These are phyloP conservation scores for Aphelenchoides bicaudatus DNA, from an alignment of 2,888 invertebrate genomes.

Conservation along the genomic window DNA sequence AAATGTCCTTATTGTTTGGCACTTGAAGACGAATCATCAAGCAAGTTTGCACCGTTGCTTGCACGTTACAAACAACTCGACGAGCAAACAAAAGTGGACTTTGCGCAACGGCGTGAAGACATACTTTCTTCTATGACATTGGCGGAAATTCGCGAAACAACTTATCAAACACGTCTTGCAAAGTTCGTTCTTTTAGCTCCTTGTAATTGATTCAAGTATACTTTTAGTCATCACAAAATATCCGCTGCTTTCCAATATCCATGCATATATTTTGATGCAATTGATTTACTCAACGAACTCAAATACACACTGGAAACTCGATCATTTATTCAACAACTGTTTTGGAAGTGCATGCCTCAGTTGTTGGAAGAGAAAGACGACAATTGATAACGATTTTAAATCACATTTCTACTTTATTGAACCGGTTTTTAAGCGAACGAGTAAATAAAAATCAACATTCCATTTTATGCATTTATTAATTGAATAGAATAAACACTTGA, in stretches of 20 bases:
- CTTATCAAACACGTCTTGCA: neutral
- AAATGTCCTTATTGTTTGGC: conserved; percentile 13
- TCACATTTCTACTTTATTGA: no score
- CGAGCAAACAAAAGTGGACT: neutral
- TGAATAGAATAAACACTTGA: no score
- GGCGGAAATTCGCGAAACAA: conserved; percentile 5
- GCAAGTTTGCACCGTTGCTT: neutral
- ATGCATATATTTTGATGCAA: conserved; percentile 45
- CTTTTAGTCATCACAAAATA: neutral
- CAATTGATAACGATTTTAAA: no score
- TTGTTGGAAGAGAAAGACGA: no score
- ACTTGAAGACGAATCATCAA: neutral
- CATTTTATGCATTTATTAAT: neutral
- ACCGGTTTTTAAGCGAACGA: no score
- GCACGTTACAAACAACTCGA: neutral
- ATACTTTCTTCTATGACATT: neutral
- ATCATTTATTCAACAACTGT: conserved; percentile 19
- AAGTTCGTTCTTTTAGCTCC: conserved; percentile 7
- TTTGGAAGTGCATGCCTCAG: no score
- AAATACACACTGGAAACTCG: conserved; percentile 13
- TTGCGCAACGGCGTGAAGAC: conserved; percentile 1
- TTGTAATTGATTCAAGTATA: neutral
- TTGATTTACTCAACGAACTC: conserved; percentile 42
- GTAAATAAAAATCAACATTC: conserved; percentile 7
- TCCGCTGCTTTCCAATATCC: conserved; percentile 27